A percentile compares a stretch with the other conserved stretches of the same genome.
These are phyloP conservation scores for Acanthornis magna DNA, from an alignment of 2,797 vertebrate species.

Conservation along the genomic window DNA sequence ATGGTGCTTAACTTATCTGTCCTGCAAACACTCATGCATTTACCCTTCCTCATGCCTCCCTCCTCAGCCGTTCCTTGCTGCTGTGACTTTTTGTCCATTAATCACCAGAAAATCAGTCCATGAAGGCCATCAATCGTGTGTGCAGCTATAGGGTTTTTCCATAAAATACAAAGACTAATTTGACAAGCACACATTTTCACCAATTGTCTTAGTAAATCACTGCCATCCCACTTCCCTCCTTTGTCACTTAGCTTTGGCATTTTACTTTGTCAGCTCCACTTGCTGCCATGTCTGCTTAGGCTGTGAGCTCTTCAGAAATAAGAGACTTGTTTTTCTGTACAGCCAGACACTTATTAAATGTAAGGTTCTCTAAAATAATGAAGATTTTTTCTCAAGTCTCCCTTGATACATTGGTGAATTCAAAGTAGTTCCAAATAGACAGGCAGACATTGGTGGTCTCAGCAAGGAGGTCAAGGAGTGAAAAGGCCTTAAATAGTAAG, in stretches of 20 bases:
- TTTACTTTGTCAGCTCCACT: background rate
- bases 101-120: background rate
- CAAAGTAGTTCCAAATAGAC: background rate
- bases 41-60: background rate
- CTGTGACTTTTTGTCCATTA: background rate
- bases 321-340: background rate
- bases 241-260: background rate
- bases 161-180: background rate
- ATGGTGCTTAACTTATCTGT: background rate
- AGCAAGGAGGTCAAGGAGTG: background rate
- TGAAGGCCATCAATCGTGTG: background rate
- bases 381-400: conserved; percentile 4
- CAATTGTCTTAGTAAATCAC: background rate
- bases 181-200: background rate
- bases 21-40: background rate
- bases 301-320: background rate
- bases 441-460: background rate
- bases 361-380: background rate
- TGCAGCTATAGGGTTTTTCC: background rate
- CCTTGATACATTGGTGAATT: background rate
- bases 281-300: background rate
- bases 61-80: background rate
- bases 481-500: background rate
- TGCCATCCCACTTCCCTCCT: background rate
- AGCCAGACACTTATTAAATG: background rate